A percentile compares a stretch with the other conserved stretches of the same genome.
Evolutionary conservation across 2,888 invertebrate species (phyloP).

Genomic region (Atethmia centrago): DNA sequence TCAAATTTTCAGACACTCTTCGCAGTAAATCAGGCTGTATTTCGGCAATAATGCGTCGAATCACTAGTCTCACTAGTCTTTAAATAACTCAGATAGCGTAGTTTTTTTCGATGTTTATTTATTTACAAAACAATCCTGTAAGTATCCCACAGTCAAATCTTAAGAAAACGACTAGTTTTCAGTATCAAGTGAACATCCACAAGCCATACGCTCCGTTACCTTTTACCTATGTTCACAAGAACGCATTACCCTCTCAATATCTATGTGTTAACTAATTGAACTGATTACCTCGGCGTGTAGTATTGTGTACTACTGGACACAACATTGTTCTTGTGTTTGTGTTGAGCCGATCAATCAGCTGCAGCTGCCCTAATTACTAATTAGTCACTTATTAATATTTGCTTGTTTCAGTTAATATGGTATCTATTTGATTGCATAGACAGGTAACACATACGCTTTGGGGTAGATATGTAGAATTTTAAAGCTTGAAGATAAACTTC

Average conservation of each 20-base stretch:
- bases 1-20: no score
- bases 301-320: not conserved
- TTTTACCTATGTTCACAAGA: not conserved
- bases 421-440: conserved; percentile 5
- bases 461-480: not conserved
- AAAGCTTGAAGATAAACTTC: not conserved
- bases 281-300: conserved; percentile 32
- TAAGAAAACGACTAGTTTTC: not conserved
- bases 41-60: no score
- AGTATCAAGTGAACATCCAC: not conserved
- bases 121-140: not conserved
- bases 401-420: conserved; percentile 11
- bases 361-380: conserved; percentile 36
- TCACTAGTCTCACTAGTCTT: not conserved
- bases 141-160: not conserved
- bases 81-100: not conserved
- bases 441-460: not conserved
- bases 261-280: conserved; percentile 41
- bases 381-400: conserved; percentile 38
- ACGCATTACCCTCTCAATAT: conserved; percentile 8
- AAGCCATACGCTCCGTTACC: not conserved
- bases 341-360: conserved; percentile 34
- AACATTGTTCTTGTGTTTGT: conserved; percentile 30
- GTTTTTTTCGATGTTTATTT: not conserved
- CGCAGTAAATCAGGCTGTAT: no score